A percentile compares a stretch with the other conserved stretches of the same genome.
phyloP scores from a whole-genome alignment of 2,888 invertebrate species.

The Cheilosia vulpina region DNA sequence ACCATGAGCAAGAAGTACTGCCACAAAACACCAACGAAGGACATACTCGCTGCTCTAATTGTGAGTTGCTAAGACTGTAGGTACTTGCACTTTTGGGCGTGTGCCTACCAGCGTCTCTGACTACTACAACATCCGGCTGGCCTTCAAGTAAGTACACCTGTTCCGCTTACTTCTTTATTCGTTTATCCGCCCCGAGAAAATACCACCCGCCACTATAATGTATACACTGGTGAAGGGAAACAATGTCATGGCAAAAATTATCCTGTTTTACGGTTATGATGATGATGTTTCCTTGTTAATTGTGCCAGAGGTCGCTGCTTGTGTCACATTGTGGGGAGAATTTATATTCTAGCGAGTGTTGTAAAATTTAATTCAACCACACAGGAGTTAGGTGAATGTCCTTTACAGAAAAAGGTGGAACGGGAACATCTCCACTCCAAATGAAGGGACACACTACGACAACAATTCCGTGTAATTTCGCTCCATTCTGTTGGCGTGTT shows the following conservation, averaged over 20 bases:
- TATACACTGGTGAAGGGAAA: conserved; percentile 13
- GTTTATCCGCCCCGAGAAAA: conserved; percentile 32
- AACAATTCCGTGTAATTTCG: conserved; percentile 71
- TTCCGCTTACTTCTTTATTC: conserved; percentile 64
- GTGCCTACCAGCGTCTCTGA: background rate
- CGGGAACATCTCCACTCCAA: conserved; percentile 60
- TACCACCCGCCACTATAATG: background rate
- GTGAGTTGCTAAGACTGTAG: conserved; percentile 9
- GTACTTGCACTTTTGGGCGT: conserved; percentile 37
- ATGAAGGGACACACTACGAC: conserved; percentile 61
- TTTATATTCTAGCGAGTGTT: conserved; percentile 74
- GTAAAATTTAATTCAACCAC: conserved; percentile 75
- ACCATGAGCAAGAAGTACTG: conserved; percentile 63
- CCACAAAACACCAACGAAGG: conserved; percentile 54
- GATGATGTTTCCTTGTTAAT: conserved; percentile 75
- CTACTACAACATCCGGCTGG: conserved; percentile 34
- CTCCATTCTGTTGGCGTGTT: conserved; percentile 73
- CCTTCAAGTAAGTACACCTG: conserved; percentile 63
- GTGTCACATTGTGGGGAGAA: conserved; percentile 70
- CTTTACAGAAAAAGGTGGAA: conserved; percentile 29
- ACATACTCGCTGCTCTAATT: conserved; percentile 56
- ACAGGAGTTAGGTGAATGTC: conserved; percentile 72
- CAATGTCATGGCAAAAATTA: conserved; percentile 72
- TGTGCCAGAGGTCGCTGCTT: conserved; percentile 75
- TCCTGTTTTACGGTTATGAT: conserved; percentile 74